These are phyloP conservation scores for Taenaris catops DNA, from an alignment of 2,888 invertebrate genomes.

Conservation along the genomic window DNA sequence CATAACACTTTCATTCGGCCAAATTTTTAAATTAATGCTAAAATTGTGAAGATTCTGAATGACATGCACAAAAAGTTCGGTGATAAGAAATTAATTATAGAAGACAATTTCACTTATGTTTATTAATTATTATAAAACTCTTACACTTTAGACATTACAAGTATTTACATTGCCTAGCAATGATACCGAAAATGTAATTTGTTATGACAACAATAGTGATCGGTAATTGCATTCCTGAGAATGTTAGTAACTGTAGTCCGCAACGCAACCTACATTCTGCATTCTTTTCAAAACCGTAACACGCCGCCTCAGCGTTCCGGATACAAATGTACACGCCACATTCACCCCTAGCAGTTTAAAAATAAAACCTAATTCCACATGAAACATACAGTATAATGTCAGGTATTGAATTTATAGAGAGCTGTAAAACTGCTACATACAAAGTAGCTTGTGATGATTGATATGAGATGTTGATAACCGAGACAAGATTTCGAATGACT, in stretches of 20 bases:
- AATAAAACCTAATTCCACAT: conserved; percentile 57
- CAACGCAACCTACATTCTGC: conserved; percentile 76
- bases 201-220: conserved; percentile 57
- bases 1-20: too few species aligned
- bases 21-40: too few species aligned
- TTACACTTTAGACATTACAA: too few species aligned
- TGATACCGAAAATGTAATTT: conserved; percentile 14
- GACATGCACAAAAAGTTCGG: too few species aligned
- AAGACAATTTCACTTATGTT: too few species aligned
- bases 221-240: conserved; percentile 55
- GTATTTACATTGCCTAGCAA: conserved; percentile 3
- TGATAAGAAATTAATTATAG: too few species aligned
- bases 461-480: conserved; percentile 40
- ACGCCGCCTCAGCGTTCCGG: conserved; percentile 75
- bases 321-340: conserved; percentile 59
- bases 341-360: conserved; percentile 54
- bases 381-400: conserved; percentile 43
- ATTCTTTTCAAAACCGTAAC: conserved; percentile 79
- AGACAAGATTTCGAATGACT: conserved; percentile 20
- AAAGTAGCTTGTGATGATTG: conserved; percentile 36
- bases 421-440: conserved; percentile 53
- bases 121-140: too few species aligned
- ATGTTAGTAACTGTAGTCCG: conserved; percentile 70
- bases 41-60: too few species aligned
- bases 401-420: conserved; percentile 69